Percentiles rank a stretch among this genome's conserved stretches.
phyloP scores from a whole-genome alignment of 2,797 vertebrate species.

The Hafferia zeledoni region DNA sequence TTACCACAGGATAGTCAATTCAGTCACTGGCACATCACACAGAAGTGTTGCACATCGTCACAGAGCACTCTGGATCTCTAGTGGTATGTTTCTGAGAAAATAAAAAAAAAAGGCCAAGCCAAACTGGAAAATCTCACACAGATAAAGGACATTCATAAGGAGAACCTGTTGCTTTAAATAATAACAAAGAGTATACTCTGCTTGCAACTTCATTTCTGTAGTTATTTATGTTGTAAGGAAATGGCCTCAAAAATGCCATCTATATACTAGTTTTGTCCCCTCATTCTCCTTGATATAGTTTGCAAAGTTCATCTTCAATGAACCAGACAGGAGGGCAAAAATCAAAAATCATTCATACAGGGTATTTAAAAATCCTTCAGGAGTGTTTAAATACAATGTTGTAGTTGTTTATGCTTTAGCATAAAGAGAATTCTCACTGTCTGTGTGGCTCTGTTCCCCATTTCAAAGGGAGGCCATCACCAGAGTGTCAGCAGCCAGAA shows the following conservation, averaged over 20 bases:
- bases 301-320: not conserved
- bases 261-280: not conserved
- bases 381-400: not conserved
- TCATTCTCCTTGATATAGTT: not conserved
- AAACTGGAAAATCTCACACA: not conserved
- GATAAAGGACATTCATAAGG: not conserved
- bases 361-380: not conserved
- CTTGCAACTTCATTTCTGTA: not conserved
- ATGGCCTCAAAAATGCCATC: not conserved
- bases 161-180: not conserved
- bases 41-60: not conserved
- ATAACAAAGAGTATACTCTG: not conserved
- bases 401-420: not conserved
- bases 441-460: not conserved
- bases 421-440: not conserved
- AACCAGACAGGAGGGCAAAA: not conserved
- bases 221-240: not conserved
- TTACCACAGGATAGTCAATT: not conserved
- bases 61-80: not conserved
- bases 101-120: not conserved
- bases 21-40: not conserved
- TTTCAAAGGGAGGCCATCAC: fast-evolving
- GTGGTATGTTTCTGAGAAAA: not conserved
- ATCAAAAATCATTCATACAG: not conserved
- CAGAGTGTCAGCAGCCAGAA: not conserved